phyloP scores from a whole-genome alignment of 1,140 invertebrate genomes.

The Lanistes nyassanus region DNA sequence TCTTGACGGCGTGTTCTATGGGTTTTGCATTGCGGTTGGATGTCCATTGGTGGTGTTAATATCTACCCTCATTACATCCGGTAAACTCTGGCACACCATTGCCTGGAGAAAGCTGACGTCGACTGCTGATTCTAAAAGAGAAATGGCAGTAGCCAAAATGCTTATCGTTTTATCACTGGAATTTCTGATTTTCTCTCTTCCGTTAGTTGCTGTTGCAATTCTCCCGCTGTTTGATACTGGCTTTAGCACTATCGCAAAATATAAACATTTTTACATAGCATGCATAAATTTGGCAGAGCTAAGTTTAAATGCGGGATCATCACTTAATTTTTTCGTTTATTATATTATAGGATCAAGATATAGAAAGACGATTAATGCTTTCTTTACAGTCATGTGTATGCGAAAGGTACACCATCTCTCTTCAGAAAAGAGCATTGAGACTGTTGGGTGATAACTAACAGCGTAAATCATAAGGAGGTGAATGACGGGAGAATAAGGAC shows the following conservation, averaged over 20 bases:
- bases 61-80: background rate
- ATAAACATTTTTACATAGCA: background rate
- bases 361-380: background rate
- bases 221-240: constrained; percentile 1
- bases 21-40: background rate
- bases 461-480: no score
- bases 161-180: constrained; percentile 3
- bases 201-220: background rate
- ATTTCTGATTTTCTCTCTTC: constrained; percentile 8
- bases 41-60: constrained; percentile 9
- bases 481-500: no score
- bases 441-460: no score
- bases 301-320: background rate
- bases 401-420: no score
- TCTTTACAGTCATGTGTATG: no score
- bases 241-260: background rate
- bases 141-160: constrained; percentile 12
- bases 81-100: constrained; percentile 2
- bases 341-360: constrained; percentile 2
- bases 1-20: constrained; percentile 3
- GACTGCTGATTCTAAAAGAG: background rate
- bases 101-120: background rate
- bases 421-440: no score
- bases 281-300: constrained; percentile 7
- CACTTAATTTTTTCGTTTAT: constrained; percentile 16